Evolutionary conservation across 2,797 vertebrate genomes (phyloP).

Genomic region (Etheostoma perlongum): DNA sequence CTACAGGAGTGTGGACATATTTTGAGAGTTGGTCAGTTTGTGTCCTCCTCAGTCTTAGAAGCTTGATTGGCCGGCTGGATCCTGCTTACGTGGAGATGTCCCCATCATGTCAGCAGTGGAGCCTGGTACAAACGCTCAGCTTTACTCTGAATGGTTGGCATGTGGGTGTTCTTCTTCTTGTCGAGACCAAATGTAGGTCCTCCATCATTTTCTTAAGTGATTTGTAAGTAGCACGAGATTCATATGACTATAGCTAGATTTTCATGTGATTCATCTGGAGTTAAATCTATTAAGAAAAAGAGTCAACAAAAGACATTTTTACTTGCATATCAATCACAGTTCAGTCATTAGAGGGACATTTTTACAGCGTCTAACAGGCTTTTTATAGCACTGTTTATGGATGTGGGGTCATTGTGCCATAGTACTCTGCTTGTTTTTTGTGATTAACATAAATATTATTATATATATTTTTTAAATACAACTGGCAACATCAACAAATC

Average conservation of each 20-base stretch:
- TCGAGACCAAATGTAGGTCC: slow-evolving; percentile 58
- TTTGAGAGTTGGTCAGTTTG: slow-evolving; percentile 23
- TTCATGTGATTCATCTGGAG: background rate
- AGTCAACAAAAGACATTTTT: background rate
- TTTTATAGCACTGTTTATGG: background rate
- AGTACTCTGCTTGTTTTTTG: background rate
- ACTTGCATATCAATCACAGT: background rate
- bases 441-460: no score
- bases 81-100: slow-evolving; percentile 2
- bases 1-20: background rate
- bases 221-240: background rate
- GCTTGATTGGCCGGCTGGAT: slow-evolving; percentile 2
- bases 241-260: background rate
- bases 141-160: slow-evolving; percentile 28
- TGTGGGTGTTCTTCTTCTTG: slow-evolving; percentile 47
- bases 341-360: background rate
- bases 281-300: background rate
- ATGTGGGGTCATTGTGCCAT: background rate
- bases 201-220: slow-evolving; percentile 21
- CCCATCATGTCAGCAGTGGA: slow-evolving; percentile 14
- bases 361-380: background rate
- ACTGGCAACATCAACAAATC: no score
- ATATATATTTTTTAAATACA: no score
- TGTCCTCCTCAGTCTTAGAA: slow-evolving; percentile 8
- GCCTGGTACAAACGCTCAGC: slow-evolving; percentile 9